Evolutionary conservation across 2,113 vertebrate species (phyloP).

Genomic region (Daboia siamensis): DNA sequence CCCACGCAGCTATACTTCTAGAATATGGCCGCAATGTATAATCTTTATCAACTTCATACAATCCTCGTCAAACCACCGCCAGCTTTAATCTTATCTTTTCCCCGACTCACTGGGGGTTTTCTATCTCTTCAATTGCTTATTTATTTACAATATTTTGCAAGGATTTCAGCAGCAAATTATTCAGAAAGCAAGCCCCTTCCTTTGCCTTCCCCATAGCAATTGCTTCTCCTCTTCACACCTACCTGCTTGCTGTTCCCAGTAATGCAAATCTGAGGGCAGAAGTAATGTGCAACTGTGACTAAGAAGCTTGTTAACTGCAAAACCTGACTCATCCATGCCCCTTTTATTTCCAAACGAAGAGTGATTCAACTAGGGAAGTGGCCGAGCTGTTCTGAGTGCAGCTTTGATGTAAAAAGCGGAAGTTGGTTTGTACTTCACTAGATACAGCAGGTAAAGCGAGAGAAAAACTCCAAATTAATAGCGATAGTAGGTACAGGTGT

Average conservation of each 20-base stretch:
- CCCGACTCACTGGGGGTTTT: not conserved
- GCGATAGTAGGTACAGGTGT: not conserved
- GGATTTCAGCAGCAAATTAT: not conserved
- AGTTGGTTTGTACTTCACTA: not conserved
- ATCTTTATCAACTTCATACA: not conserved
- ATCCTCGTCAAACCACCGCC: not conserved
- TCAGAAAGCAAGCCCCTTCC: not conserved
- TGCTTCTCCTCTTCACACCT: not conserved
- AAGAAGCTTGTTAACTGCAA: not conserved
- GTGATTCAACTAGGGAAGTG: not conserved
- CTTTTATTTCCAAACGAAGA: not conserved
- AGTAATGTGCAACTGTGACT: not conserved
- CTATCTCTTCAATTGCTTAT: not conserved
- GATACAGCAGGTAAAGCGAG: not conserved
- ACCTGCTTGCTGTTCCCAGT: not conserved
- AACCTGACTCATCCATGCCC: not conserved
- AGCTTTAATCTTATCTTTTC: not conserved
- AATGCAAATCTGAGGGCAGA: not conserved
- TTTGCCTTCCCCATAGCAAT: not conserved
- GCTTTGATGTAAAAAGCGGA: not conserved
- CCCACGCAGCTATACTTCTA: not conserved
- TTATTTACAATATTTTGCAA: not conserved
- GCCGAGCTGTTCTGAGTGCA: not conserved
- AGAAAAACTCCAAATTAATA: not conserved
- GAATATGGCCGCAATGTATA: not conserved